Base-by-base conservation (phyloP, 2,113 vertebrate genomes). In the Entelurus aequoreus region DNA sequence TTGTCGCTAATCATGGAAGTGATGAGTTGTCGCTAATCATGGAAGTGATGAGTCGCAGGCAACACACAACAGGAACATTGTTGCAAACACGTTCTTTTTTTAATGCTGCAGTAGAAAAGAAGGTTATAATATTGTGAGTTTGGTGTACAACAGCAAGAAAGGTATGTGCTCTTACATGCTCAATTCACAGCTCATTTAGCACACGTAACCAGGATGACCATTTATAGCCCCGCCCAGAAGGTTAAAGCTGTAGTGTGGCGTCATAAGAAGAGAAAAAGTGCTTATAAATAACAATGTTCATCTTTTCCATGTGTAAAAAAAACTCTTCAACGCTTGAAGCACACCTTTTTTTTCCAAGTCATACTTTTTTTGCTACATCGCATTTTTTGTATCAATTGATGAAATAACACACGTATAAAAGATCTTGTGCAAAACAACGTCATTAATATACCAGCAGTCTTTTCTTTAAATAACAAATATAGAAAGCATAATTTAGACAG, bases 21-120 rank as follows among this genome's bases (percentile, higher is more conserved):
- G 28, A 28, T 28, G 28, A 28, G 28, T 28, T 28, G 28, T 28
- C 28, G 28, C 28, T 28, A 28, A 28, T 28, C 28, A 28, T 28
- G 28, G 28, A 28, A 28, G 28, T 28, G 28, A 28, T 28, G 28
- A 28, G 28, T 28, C 28, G 28, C 28, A 28, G 28, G 2, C 28
- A 28, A 42, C 40, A 21, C 38, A 44, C n/a, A 13, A 57, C 16
- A 19, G 12, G 8, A 55, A 88, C 89, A 91, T 93, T 92, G 92
- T 95, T 96, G 95, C 93, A 95, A 93, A 85, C 84, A 54, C 75
- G 93, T 95, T 88, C 83, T 74, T 86, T 91, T 96, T 96, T 56
- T 98, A 98, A 99, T 99, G 94, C 93, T 94, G 94, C 94, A 92
- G 93, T 97, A 96, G 93, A 96, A 96, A 96, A 95, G 93, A 95